Percentiles rank a stretch among this genome's conserved stretches.
phyloP scores from a whole-genome alignment of 2,888 invertebrate genomes.

The Meliscaeva auricollis region DNA sequence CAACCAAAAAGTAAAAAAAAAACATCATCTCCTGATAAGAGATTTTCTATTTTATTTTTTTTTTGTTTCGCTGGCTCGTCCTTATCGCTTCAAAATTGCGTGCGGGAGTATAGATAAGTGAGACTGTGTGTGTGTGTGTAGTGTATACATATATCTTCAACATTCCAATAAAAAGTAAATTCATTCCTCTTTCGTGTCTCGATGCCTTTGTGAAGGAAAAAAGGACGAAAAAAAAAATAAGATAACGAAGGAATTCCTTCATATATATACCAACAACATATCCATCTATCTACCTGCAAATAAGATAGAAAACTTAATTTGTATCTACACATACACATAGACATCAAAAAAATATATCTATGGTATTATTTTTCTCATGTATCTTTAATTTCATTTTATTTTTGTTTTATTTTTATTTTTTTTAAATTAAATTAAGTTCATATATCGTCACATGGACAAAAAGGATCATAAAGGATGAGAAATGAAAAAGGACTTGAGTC shows the following conservation, averaged over 20 bases:
- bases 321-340: conserved; percentile 29
- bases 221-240: conserved; percentile 37
- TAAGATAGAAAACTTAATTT: conserved; percentile 50
- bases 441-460: background rate
- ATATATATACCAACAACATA: background rate
- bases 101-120: conserved; percentile 47
- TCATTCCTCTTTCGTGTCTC: conserved; percentile 33
- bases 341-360: conserved; percentile 12
- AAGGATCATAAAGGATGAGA: background rate
- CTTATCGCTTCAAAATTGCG: conserved; percentile 32
- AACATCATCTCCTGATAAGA: conserved; percentile 22
- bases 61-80: conserved; percentile 4
- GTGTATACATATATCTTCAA: conserved; percentile 56
- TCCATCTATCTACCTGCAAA: conserved; percentile 55
- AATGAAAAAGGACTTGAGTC: conserved; percentile 13
- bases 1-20: conserved; percentile 14
- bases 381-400: conserved; percentile 31
- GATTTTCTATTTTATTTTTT: conserved; percentile 28
- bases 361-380: conserved; percentile 30
- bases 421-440: conserved; percentile 40
- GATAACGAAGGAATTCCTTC: conserved; percentile 36
- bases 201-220: conserved; percentile 21
- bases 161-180: conserved; percentile 51
- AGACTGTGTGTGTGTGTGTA: conserved; percentile 35
- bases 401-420: conserved; percentile 9